A percentile compares a stretch with the other conserved stretches of the same genome.
phyloP scores from a whole-genome alignment of 2,888 invertebrate genomes.

The Eumacrocentrus americanus region DNA sequence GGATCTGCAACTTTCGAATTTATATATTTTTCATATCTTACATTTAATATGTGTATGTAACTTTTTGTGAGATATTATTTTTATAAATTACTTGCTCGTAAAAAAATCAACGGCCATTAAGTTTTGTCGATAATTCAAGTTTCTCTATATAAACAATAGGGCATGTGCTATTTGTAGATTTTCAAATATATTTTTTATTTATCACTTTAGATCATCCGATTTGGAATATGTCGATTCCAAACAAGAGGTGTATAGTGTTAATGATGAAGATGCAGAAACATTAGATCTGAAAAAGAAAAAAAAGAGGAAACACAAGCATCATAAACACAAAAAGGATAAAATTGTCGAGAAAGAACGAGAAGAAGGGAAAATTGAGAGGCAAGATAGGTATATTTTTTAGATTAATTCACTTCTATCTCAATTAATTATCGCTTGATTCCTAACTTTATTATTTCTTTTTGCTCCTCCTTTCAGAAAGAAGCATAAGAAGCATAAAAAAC shows the following conservation, averaged over 20 bases:
- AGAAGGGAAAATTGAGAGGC: conserved; percentile 47
- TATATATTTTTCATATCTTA: background rate
- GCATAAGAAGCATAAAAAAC: conserved; percentile 58
- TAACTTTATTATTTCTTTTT: conserved; percentile 3
- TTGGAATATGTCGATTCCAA: conserved; percentile 51
- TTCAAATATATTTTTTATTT: background rate
- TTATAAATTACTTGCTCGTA: background rate
- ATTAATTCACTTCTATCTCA: background rate
- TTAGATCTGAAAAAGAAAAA: conserved; percentile 55
- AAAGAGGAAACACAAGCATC: conserved; percentile 59
- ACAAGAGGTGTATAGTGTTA: conserved; percentile 45
- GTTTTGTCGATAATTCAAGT: background rate
- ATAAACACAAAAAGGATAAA: conserved; percentile 59
- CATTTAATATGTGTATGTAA: background rate
- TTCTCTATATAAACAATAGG: background rate
- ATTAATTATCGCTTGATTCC: background rate
- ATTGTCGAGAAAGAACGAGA: conserved; percentile 44
- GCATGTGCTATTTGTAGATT: background rate
- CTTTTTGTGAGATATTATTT: too few species aligned
- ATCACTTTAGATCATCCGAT: conserved; percentile 44
- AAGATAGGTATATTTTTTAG: conserved; percentile 44
- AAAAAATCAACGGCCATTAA: background rate
- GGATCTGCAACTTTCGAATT: background rate
- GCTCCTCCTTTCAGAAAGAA: conserved; percentile 47
- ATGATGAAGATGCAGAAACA: conserved; percentile 50